Conservation (phyloP, 2,113 vertebrate genomes). For the Trogon melanurus region DNA sequence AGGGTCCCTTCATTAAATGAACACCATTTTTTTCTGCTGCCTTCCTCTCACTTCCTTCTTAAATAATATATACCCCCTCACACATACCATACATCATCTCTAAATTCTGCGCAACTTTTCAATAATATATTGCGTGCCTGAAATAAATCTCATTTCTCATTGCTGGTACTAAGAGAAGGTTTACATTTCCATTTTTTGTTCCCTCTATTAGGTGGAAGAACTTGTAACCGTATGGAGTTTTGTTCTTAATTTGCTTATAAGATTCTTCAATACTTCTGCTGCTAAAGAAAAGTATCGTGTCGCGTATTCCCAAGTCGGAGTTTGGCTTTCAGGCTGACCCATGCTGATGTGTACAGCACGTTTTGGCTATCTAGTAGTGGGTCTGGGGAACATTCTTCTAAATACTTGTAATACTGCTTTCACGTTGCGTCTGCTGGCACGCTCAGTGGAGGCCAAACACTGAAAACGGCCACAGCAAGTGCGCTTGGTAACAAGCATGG, state of each 20-base stretch:
- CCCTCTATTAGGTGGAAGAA: background rate
- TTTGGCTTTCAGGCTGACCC: background rate
- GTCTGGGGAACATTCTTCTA: background rate
- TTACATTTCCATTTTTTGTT: background rate
- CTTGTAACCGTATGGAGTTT: background rate
- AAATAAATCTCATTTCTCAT: conserved; percentile 43
- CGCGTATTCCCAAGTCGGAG: background rate
- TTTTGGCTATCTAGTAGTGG: background rate
- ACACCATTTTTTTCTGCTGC: background rate
- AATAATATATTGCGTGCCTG: conserved; percentile 42
- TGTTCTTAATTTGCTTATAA: background rate
- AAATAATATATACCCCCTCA: conserved; percentile 45
- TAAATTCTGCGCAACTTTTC: conserved; percentile 49
- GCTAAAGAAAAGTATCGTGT: background rate
- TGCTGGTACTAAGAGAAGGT: background rate
- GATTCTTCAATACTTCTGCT: background rate
- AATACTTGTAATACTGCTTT: background rate
- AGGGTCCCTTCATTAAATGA: conserved; percentile 30
- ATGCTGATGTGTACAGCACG: background rate
- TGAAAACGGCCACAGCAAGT: background rate
- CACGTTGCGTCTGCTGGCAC: background rate
- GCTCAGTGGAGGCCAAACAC: background rate
- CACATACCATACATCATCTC: conserved; percentile 1
- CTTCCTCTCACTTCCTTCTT: background rate
- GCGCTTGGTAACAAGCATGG: background rate